Evolutionary conservation across 2,888 invertebrate genomes (phyloP).

Genomic region (Buathra laborator): DNA sequence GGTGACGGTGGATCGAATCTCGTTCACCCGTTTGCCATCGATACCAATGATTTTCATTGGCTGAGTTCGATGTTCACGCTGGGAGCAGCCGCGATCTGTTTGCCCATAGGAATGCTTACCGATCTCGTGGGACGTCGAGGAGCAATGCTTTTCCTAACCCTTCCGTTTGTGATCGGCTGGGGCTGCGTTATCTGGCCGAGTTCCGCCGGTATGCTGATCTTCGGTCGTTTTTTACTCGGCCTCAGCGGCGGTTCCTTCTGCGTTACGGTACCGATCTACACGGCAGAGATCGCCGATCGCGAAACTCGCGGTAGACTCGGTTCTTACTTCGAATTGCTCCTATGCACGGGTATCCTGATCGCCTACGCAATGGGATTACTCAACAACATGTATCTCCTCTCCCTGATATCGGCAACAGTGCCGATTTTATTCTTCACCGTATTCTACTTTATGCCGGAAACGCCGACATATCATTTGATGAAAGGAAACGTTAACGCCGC

Average conservation of each 20-base stretch:
- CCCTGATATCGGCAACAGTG: slow-evolving; percentile 88
- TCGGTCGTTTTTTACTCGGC: slow-evolving; percentile 91
- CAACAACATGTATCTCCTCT: slow-evolving; percentile 86
- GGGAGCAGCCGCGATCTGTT: slow-evolving; percentile 91
- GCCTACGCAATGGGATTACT: slow-evolving; percentile 89
- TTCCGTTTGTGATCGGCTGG: slow-evolving; percentile 92
- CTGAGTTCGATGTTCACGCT: slow-evolving; percentile 90
- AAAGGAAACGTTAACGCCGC: slow-evolving; percentile 90
- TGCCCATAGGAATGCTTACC: slow-evolving; percentile 90
- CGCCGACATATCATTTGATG: slow-evolving; percentile 89
- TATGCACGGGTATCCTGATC: slow-evolving; percentile 93
- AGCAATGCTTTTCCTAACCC: slow-evolving; percentile 88
- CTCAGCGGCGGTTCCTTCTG: slow-evolving; percentile 93
- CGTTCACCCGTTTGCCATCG: slow-evolving; percentile 84
- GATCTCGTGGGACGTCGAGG: slow-evolving; percentile 91
- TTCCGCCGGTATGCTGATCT: slow-evolving; percentile 88
- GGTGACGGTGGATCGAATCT: slow-evolving; percentile 82
- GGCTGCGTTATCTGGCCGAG: slow-evolving; percentile 90
- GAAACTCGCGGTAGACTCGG: slow-evolving; percentile 94
- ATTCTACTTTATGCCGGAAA: slow-evolving; percentile 87
- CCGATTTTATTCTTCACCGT: slow-evolving; percentile 90
- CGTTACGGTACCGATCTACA: slow-evolving; percentile 93
- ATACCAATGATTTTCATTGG: slow-evolving; percentile 88
- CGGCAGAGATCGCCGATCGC: slow-evolving; percentile 94
- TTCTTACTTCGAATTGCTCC: slow-evolving; percentile 94